Evolutionary conservation across 2,113 vertebrate species (phyloP).

Genomic region (Girardinichthys multiradiatus): DNA sequence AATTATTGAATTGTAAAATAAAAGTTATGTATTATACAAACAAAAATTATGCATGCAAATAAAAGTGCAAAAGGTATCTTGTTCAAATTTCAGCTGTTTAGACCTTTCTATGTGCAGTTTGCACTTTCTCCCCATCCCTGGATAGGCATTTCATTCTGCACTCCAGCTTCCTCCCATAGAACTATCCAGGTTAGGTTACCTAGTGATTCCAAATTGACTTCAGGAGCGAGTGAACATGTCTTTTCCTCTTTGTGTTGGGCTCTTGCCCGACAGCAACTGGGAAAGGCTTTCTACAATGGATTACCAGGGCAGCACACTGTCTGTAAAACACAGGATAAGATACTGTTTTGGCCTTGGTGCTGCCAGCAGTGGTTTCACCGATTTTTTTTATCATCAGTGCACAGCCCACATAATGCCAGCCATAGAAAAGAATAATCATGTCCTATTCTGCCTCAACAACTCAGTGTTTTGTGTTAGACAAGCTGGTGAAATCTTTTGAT

Average conservation of each 20-base stretch:
- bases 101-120: background rate
- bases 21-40: too few species aligned
- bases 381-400: background rate
- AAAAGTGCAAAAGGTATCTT: too few species aligned
- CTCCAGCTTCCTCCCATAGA: background rate
- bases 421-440: background rate
- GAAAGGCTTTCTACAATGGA: background rate
- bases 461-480: background rate
- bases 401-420: background rate
- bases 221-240: background rate
- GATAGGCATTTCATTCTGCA: background rate
- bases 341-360: background rate
- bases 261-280: background rate
- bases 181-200: background rate
- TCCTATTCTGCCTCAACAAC: background rate
- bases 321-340: background rate
- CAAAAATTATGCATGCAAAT: too few species aligned
- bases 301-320: background rate
- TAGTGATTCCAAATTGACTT: background rate
- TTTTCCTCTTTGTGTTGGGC: background rate
- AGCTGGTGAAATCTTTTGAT: background rate
- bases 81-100: background rate
- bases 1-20: too few species aligned
- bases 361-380: conserved; percentile 1
- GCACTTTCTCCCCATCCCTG: background rate